Conservation (phyloP, 1,140 invertebrate genomes). For the Archivesica marissinica region DNA sequence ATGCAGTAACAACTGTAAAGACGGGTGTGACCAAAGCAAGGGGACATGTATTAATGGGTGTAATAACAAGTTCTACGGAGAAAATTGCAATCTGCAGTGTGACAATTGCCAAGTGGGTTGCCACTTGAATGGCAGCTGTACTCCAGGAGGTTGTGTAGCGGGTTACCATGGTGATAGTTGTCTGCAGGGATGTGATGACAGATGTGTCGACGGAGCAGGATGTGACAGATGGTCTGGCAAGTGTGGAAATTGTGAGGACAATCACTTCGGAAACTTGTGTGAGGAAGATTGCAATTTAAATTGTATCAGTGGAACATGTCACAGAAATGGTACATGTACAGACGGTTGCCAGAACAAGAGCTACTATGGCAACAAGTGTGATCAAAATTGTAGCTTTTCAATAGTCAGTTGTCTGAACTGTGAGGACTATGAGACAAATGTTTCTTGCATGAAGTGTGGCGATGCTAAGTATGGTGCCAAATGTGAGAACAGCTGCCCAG, state of each 20-base stretch:
- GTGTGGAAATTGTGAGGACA: neutral
- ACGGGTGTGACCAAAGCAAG: neutral
- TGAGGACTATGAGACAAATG: neutral
- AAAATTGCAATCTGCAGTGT: neutral
- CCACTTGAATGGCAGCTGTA: neutral
- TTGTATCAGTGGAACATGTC: neutral
- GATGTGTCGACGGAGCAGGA: neutral
- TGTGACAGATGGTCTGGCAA: neutral
- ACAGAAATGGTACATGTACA: conserved; percentile 22
- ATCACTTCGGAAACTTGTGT: conserved; percentile 1
- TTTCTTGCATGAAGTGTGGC: neutral
- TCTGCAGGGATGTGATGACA: neutral
- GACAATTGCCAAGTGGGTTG: neutral
- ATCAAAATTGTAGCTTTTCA: neutral
- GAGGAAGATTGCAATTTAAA: conserved; percentile 8
- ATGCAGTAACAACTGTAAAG: neutral
- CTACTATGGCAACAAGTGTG: conserved; percentile 1
- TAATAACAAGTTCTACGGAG: conserved; percentile 3
- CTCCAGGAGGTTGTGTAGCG: neutral
- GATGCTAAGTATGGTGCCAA: neutral
- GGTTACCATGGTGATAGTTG: neutral
- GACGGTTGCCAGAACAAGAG: neutral
- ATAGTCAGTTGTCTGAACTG: neutral
- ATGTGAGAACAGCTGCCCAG: neutral
- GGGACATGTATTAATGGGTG: neutral